Conservation (phyloP, 2,113 vertebrate genomes). For the Boleophthalmus pectinirostris region DNA sequence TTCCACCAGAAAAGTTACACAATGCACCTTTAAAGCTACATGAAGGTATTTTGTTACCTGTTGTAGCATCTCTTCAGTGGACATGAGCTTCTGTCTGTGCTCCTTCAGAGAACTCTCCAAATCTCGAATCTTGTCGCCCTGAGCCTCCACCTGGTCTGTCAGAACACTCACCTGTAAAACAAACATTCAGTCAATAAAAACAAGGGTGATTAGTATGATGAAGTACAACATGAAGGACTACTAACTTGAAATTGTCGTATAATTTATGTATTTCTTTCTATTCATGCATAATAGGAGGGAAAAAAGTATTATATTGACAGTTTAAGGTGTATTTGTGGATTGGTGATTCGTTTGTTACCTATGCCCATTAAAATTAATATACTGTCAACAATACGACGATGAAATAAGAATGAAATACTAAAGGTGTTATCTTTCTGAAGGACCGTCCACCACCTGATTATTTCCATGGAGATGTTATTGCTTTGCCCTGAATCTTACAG, state of each 20-base stretch:
- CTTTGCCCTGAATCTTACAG: too few species aligned
- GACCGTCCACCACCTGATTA: too few species aligned
- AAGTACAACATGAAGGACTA: not conserved
- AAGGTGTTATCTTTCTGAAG: too few species aligned
- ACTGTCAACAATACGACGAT: too few species aligned
- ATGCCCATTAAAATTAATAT: too few species aligned
- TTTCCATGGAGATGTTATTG: too few species aligned
- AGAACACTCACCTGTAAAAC: slow-evolving; percentile 90
- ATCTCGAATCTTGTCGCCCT: slow-evolving; percentile 97
- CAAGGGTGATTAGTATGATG: not conserved
- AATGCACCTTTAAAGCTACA: not conserved
- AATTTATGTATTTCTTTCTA: too few species aligned
- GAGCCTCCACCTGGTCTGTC: slow-evolving; percentile 97
- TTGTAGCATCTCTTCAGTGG: slow-evolving; percentile 97
- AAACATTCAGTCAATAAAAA: slow-evolving; percentile 32
- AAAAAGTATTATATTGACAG: too few species aligned
- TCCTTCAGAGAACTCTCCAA: slow-evolving; percentile 92
- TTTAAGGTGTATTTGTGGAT: not conserved
- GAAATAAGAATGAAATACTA: too few species aligned
- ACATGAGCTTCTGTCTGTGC: slow-evolving; percentile 90
- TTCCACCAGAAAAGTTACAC: too few species aligned
- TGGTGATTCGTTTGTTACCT: too few species aligned
- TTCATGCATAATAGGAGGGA: too few species aligned
- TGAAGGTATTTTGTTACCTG: slow-evolving; percentile 77
- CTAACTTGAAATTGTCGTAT: not conserved